Conservation (phyloP, 2,797 vertebrate genomes). For the Oophaga sylvatica region DNA sequence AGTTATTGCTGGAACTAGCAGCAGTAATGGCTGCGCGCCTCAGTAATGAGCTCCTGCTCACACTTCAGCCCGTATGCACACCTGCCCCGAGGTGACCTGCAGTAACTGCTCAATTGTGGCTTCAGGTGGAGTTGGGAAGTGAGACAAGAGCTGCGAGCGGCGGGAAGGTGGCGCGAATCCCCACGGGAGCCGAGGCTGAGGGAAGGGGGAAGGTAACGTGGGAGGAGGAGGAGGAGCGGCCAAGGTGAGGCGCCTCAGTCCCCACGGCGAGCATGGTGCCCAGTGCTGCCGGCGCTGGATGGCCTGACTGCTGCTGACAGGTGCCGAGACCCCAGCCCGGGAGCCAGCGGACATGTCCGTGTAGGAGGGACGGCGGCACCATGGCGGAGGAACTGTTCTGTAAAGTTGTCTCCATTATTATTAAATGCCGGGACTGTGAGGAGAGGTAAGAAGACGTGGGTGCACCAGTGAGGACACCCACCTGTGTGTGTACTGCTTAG, state of each 20-base stretch:
- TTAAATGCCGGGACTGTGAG: conserved; percentile 59
- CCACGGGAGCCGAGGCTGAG: conserved; percentile 35
- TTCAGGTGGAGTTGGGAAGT: conserved; percentile 1
- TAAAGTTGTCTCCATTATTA: conserved; percentile 36
- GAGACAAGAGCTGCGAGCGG: conserved; percentile 11
- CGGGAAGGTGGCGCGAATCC: conserved; percentile 62
- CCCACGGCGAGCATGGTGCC: neutral
- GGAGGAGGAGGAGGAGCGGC: neutral
- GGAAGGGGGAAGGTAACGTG: neutral
- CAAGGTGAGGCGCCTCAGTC: conserved; percentile 18
- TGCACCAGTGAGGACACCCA: neutral
- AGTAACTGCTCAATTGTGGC: neutral
- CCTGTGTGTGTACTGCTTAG: no score
- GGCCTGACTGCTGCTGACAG: conserved; percentile 16
- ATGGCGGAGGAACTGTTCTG: conserved; percentile 62
- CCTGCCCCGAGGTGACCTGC: neutral
- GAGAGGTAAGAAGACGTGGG: conserved; percentile 48
- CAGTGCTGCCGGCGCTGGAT: no score
- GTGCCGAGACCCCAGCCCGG: neutral
- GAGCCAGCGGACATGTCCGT: neutral
- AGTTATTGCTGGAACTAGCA: no score
- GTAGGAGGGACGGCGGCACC: neutral
- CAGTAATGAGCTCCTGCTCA: neutral
- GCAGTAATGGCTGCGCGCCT: no score
- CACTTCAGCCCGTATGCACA: conserved; percentile 1